These are phyloP conservation scores for Trissoscelio sp. DNA, from an alignment of 2,888 invertebrate species.

Conservation along the genomic window DNA sequence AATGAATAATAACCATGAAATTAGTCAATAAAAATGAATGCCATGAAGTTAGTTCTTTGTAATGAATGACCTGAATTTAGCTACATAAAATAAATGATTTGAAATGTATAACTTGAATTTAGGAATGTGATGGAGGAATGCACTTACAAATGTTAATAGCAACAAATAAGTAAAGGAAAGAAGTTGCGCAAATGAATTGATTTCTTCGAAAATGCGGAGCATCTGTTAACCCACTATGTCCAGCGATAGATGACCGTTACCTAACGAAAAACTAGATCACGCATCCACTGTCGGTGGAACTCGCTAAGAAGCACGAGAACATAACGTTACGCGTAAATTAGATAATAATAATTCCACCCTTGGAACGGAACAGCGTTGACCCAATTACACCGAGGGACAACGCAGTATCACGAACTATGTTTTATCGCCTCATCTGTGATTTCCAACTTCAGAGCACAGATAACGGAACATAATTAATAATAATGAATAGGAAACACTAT, in stretches of 20 bases:
- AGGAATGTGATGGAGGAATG: not conserved
- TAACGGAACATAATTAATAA: slow-evolving; percentile 11
- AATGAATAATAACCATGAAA: not conserved
- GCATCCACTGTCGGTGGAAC: slow-evolving; percentile 66
- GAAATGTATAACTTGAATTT: too few species aligned
- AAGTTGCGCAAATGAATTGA: not conserved
- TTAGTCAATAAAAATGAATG: not conserved
- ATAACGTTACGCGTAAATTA: slow-evolving; percentile 55
- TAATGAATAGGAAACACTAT: too few species aligned
- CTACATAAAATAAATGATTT: too few species aligned
- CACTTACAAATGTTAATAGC: too few species aligned
- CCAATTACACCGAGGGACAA: slow-evolving; percentile 31
- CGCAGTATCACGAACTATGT: not conserved
- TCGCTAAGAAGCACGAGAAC: slow-evolving; percentile 39
- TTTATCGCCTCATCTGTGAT: not conserved
- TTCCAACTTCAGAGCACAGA: not conserved
- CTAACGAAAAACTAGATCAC: slow-evolving; percentile 75
- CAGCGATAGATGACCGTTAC: slow-evolving; percentile 71
- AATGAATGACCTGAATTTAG: too few species aligned
- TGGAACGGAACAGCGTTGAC: slow-evolving; percentile 41
- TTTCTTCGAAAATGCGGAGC: slow-evolving; percentile 14
- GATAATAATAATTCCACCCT: slow-evolving; percentile 57
- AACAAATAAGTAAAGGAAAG: not conserved
- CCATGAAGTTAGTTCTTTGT: too few species aligned
- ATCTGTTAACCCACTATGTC: slow-evolving; percentile 38